Evolutionary conservation across 1,140 invertebrate species (phyloP), one percentile per base, ranked within the genome.

Genomic region (Araneus ventricosus): DNA sequence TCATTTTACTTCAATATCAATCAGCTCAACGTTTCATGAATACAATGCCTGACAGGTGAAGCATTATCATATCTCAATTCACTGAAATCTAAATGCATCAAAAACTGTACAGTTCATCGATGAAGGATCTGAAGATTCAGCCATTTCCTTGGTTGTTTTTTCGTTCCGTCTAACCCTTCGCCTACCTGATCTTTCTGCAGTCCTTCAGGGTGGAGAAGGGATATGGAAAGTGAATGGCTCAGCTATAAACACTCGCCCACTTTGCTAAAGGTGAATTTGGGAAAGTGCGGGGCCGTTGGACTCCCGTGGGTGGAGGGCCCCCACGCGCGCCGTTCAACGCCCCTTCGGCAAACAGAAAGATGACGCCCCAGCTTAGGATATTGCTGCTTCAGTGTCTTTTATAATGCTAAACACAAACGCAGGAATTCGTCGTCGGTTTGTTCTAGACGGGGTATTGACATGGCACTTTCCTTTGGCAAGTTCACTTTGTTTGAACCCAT

Each of bases 181-280:
- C 67, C 67, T 34, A 37, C 27, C 17, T 30, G 27, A 34, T 0
- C 20, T 37, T 17, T 34, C 34, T 17, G 3, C 63, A 34, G 30
- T 34, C 24, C 20, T 17, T 61, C 17, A 30, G 67, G 67, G 67
- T 30, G 67, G 27, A 20, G 30, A 14, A 75, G 30, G 14, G 67
- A 75, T 37, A 37, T 75, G 27, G 34, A 75, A 75, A 75, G 67
- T 75, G 27, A 75, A 75, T 75, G 67, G 67, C 67, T 37, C 30
- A 30, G 30, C 67, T 17, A 37, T 75, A 75, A 75, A 75, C 67
- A 75, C 17, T 37, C 67, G 34, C 67, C 67, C 67, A 75, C 67
- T 75, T 75, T 30, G 45, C 4, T 37, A 75, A 14, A 75, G 67
- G 20, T 17, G 27, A 75, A 37, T 75, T 75, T 34, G 27, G 20